Conservation (phyloP, 2,888 invertebrate genomes). For the Harmothoe impar region DNA sequence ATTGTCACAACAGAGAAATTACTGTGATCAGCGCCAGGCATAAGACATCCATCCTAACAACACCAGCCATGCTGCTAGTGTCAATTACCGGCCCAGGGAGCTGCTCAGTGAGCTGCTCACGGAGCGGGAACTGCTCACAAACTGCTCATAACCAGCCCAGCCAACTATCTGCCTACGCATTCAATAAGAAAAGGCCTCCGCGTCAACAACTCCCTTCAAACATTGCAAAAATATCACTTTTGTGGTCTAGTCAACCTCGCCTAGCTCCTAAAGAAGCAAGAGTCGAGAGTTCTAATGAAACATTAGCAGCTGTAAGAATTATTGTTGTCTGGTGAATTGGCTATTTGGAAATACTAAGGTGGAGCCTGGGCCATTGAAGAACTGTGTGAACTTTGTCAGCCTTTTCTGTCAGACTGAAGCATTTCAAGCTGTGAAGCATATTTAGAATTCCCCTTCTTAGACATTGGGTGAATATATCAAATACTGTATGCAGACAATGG, state of each 20-base stretch:
- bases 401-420: no score
- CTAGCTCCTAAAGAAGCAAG: background rate
- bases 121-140: no score
- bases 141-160: background rate
- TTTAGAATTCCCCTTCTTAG: background rate
- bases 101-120: background rate
- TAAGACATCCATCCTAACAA: constrained; percentile 6
- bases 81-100: constrained; percentile 15
- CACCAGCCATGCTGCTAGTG: background rate
- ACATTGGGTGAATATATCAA: no score
- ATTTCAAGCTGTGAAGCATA: constrained; percentile 12
- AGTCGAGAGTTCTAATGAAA: background rate
- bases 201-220: constrained; percentile 9
- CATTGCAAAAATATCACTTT: constrained; percentile 18
- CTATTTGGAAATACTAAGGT: background rate
- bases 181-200: background rate
- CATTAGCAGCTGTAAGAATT: background rate
- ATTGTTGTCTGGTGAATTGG: constrained; percentile 41
- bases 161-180: constrained; percentile 30
- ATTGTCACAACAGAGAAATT: constrained; percentile 2
- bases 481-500: no score
- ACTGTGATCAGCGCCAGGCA: background rate
- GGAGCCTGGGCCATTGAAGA: background rate
- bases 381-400: no score
- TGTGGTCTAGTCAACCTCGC: constrained; percentile 1